phyloP scores from a whole-genome alignment of 2,888 invertebrate genomes.

The Trichopria drosophilae region DNA sequence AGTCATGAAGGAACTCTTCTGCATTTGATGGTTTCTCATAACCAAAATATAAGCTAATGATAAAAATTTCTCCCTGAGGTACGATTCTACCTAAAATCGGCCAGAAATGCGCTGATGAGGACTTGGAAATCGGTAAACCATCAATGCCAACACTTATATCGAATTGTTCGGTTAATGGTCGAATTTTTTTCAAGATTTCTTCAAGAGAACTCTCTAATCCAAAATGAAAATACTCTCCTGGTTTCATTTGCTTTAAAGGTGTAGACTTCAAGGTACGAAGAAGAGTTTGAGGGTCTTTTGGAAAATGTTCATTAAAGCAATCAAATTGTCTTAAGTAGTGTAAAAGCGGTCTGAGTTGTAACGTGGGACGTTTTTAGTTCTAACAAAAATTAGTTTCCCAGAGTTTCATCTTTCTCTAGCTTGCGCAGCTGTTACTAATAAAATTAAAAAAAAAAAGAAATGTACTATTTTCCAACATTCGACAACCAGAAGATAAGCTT shows the following conservation, averaged over 20 bases:
- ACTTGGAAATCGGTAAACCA: neutral
- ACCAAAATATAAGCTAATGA: neutral
- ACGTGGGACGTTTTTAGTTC: too few relatives aligned
- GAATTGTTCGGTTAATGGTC: neutral
- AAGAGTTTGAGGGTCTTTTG: constrained; percentile 3
- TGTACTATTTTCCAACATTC: too few relatives aligned
- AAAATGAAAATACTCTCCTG: neutral
- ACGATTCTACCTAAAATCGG: neutral
- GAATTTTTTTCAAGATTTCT: too few relatives aligned
- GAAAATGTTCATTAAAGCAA: neutral
- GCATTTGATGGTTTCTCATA: neutral
- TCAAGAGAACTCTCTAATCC: neutral
- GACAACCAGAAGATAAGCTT: too few relatives aligned
- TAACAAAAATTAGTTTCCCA: too few relatives aligned
- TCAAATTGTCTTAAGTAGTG: neutral
- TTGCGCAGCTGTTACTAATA: too few relatives aligned
- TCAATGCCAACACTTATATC: neutral
- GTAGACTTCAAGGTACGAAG: neutral
- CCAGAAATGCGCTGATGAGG: neutral
- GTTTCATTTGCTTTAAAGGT: neutral
- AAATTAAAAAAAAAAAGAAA: too few relatives aligned
- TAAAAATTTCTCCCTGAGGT: neutral
- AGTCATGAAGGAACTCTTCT: neutral
- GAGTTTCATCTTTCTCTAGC: too few relatives aligned
- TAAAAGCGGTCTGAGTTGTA: too few relatives aligned